Conservation (phyloP, 2,888 invertebrate species). For the Rapana venosa region DNA sequence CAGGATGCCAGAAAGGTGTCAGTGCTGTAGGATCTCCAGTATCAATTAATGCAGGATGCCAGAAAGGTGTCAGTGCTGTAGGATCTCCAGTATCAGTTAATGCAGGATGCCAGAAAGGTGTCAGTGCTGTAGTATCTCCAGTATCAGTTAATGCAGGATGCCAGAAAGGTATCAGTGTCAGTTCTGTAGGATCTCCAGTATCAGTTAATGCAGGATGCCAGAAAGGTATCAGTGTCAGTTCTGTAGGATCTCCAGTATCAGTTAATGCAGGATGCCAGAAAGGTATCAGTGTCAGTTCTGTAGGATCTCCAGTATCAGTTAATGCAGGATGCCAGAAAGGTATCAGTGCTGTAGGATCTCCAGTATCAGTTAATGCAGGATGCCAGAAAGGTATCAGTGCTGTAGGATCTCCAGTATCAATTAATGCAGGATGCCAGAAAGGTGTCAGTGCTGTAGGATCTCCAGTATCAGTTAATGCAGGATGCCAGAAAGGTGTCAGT, state of each 20-base stretch:
- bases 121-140: no score
- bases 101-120: neutral
- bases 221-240: neutral
- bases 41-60: no score
- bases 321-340: no score
- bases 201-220: neutral
- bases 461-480: neutral
- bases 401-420: slow-evolving; percentile 80
- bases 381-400: neutral
- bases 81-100: neutral
- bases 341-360: neutral
- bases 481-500: neutral
- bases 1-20: no score
- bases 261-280: no score
- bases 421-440: slow-evolving; percentile 84
- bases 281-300: no score
- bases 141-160: slow-evolving; percentile 82
- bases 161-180: slow-evolving; percentile 82
- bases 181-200: neutral
- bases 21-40: no score
- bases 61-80: neutral
- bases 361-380: neutral
- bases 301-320: no score
- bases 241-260: no score
- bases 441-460: slow-evolving; percentile 78